These are phyloP conservation scores for Oxygymnocypris stewartii DNA, from an alignment of 2,113 vertebrate species.

Conservation along the genomic window DNA sequence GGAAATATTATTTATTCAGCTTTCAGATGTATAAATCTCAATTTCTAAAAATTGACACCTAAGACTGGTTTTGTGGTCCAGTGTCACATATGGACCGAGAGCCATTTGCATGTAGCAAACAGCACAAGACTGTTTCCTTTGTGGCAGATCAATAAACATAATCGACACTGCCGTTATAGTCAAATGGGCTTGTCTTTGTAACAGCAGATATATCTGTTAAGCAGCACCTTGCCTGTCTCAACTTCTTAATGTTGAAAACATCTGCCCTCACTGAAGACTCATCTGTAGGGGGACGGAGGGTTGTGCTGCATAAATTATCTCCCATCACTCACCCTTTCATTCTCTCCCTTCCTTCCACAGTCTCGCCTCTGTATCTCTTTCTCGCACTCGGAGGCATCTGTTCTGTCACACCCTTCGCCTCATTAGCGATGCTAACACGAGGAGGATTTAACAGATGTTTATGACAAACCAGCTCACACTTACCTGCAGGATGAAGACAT, in stretches of 20 bases:
- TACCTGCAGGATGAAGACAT: slow-evolving; percentile 47
- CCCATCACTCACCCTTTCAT: slow-evolving; percentile 3
- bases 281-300: slow-evolving; percentile 15
- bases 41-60: too few species aligned
- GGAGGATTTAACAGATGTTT: slow-evolving; percentile 55
- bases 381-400: slow-evolving; percentile 41
- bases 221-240: slow-evolving; percentile 38
- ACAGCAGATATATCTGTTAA: slow-evolving; percentile 45
- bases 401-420: slow-evolving; percentile 30
- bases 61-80: too few species aligned
- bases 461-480: slow-evolving; percentile 44
- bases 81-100: background rate
- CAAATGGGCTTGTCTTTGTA: slow-evolving; percentile 44
- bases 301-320: background rate
- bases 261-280: slow-evolving; percentile 49
- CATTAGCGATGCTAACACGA: slow-evolving; percentile 45
- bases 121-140: slow-evolving; percentile 9
- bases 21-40: too few species aligned
- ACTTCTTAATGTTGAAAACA: slow-evolving; percentile 47
- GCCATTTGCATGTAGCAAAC: slow-evolving; percentile 14
- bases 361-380: slow-evolving; percentile 31
- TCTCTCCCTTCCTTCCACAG: slow-evolving; percentile 30
- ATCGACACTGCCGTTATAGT: slow-evolving; percentile 35
- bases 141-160: slow-evolving; percentile 42
- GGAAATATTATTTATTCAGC: too few species aligned